Percentiles rank a stretch among this genome's conserved stretches.
phyloP scores from a whole-genome alignment of 2,113 vertebrate species.

The Cyanoramphus novaezelandiae region DNA sequence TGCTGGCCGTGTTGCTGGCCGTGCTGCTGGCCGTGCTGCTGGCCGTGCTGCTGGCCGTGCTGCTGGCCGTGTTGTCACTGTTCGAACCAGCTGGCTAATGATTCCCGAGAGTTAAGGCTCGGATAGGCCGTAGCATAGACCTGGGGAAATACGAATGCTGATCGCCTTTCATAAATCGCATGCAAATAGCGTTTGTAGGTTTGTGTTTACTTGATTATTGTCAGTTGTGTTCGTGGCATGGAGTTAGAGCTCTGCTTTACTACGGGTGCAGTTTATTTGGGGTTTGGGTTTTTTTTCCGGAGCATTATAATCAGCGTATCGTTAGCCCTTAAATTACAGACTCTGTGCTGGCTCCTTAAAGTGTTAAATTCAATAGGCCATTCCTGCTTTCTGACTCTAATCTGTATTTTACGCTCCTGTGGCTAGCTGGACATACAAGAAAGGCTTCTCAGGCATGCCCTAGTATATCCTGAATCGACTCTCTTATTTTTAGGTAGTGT shows the following conservation, averaged over 20 bases:
- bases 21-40: too few relatives aligned
- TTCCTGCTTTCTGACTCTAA: not conserved
- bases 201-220: not conserved
- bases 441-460: not conserved
- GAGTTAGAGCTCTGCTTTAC: not conserved
- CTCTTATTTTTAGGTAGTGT: not conserved
- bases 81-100: not conserved
- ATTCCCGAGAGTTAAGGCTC: not conserved
- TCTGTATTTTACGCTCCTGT: not conserved
- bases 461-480: not conserved
- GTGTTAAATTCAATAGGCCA: not conserved
- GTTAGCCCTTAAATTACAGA: not conserved
- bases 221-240: not conserved
- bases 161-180: not conserved
- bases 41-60: too few relatives aligned
- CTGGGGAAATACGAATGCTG: rapidly evolving
- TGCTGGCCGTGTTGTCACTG: rapidly evolving
- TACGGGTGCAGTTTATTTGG: not conserved
- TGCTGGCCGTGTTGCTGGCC: too few relatives aligned
- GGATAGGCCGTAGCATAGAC: not conserved
- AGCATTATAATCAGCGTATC: not conserved
- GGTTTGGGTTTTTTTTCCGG: too few relatives aligned
- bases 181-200: not conserved
- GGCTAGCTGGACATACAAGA: not conserved
- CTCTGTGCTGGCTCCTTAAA: not conserved